Base-by-base conservation (phyloP, 1,140 invertebrate genomes). In the Tetragnatha versicolor region DNA sequence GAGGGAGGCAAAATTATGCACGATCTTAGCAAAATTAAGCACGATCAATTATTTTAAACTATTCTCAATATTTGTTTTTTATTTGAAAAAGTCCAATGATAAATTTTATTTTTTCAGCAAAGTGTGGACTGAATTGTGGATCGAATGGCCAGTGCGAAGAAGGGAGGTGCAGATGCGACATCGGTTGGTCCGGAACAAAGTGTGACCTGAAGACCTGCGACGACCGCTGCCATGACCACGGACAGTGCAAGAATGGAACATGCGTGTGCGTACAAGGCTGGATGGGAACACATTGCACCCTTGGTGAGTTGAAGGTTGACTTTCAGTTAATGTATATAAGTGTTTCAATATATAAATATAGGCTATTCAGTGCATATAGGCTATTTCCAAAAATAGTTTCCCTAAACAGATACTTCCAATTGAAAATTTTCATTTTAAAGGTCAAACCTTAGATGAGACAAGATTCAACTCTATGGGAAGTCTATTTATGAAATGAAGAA, bases 211-310 rank as follows among this genome's bases (percentile, higher is more conserved):
- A 93, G 83, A 90, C 94, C 66, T 98, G 96, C 86, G 95, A 98
- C 86, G 82, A 82, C 9, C 87, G 96, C 27, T 99, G 97, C 87
- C 93, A 94, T 82, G 93, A 95, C 81, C 96, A 98, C 83, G 97
- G 97, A 0, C 94, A 95, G 85, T 99, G 97, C 87, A 94, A 97
- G 86, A 98, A 98, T 85, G 97, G 97, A 22, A 98, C 94, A 10
- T 99, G 97, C 84, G 89, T 96, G 12, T 99, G 97, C 86, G 93
- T 97, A 2, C 95, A 94, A 55, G 97, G 97, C 1, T 98, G 96
- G 96, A 98, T 98, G 87, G 97, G 97, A 47, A 92, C 93, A 81
- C 96, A 98, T 85, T 98, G 97, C 84, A 97, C 95, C 3, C 89
- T 98, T 84, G 85, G 88, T 89, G 81, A 84, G 79, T 37, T 20